Conservation (phyloP, 1,140 invertebrate genomes). For the Drosophila murphyi region DNA sequence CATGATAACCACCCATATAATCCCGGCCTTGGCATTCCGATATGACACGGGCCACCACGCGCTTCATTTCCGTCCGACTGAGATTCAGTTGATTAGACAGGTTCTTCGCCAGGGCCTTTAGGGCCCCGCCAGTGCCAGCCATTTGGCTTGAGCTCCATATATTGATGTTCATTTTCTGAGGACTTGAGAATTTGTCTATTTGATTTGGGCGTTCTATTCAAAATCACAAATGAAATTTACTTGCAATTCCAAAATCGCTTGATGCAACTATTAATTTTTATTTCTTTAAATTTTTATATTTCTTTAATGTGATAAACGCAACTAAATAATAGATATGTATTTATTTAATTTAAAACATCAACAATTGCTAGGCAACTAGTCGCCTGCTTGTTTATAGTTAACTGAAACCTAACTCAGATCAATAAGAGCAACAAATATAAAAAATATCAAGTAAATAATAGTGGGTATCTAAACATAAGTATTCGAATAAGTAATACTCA, state of each 20-base stretch:
- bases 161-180: slow-evolving; percentile 18
- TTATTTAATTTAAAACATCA: not conserved
- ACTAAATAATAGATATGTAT: too few relatives aligned
- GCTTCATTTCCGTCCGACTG: slow-evolving; percentile 48
- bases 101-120: slow-evolving; percentile 63
- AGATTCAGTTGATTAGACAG: slow-evolving; percentile 58
- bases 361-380: not conserved
- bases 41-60: slow-evolving; percentile 69
- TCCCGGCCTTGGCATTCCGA: slow-evolving; percentile 58
- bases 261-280: slow-evolving; percentile 4
- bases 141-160: slow-evolving; percentile 61
- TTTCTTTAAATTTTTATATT: not conserved
- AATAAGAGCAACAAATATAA: too few relatives aligned
- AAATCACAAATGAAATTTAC: slow-evolving; percentile 10
- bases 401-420: too few relatives aligned
- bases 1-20: slow-evolving; percentile 62
- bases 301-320: not conserved
- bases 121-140: slow-evolving; percentile 54
- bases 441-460: too few relatives aligned
- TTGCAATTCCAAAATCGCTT: slow-evolving; percentile 10
- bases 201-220: not conserved
- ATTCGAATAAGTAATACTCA: too few relatives aligned
- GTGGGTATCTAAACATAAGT: too few relatives aligned
- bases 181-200: slow-evolving; percentile 21
- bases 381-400: not conserved